phyloP scores from a whole-genome alignment of 2,797 vertebrate species.

The Trachops cirrhosus region DNA sequence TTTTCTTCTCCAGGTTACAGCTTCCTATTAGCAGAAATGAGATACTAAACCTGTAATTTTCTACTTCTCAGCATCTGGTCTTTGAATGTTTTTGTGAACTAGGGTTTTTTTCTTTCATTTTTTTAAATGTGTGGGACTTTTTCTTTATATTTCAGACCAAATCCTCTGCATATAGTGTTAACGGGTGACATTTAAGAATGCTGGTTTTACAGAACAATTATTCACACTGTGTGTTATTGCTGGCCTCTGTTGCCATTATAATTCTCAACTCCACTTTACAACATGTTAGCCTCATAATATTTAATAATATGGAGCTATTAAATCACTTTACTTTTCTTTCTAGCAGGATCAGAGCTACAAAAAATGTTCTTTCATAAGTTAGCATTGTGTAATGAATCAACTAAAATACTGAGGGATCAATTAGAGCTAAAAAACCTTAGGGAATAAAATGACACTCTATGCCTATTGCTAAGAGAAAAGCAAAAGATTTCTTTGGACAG shows the following conservation, averaged over 20 bases:
- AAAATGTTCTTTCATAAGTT: conserved; percentile 11
- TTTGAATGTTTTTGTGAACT: conserved; percentile 23
- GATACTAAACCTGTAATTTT: conserved; percentile 52
- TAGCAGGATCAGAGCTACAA: conserved; percentile 30
- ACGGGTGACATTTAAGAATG: conserved; percentile 33
- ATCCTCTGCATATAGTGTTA: background rate
- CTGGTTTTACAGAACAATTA: conserved; percentile 14
- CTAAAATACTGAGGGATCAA: background rate
- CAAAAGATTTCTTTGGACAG: background rate
- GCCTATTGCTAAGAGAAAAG: background rate
- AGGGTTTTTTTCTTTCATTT: background rate
- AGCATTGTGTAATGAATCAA: background rate
- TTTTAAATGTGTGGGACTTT: conserved; percentile 42
- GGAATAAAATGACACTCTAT: conserved; percentile 16
- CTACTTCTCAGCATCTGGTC: conserved; percentile 32
- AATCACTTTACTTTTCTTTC: conserved; percentile 49
- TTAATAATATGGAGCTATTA: conserved; percentile 46
- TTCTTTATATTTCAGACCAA: conserved; percentile 44
- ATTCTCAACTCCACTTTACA: conserved; percentile 32
- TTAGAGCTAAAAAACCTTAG: background rate
- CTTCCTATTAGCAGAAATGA: conserved; percentile 25
- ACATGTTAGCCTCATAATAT: background rate
- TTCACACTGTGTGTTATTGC: background rate
- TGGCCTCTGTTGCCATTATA: background rate
- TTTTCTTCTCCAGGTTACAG: background rate